Conservation (phyloP, 2,113 vertebrate species). For the Stictonetta naevosa region DNA sequence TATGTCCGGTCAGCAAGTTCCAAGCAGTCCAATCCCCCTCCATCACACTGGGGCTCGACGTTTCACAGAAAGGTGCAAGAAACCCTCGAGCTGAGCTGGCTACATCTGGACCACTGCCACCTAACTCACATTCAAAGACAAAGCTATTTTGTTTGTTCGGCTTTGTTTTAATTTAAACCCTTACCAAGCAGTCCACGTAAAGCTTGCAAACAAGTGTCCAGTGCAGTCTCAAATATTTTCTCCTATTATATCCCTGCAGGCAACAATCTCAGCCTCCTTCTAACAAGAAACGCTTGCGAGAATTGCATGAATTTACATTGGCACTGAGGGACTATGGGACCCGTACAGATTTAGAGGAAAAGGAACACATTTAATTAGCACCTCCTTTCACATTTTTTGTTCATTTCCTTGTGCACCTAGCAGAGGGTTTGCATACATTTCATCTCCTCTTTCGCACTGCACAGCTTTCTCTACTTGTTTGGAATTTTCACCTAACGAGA, state of each 20-base stretch:
- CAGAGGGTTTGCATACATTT: not conserved
- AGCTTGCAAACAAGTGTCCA: not conserved
- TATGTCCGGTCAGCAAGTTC: too few relatives aligned
- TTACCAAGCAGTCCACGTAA: accelerated
- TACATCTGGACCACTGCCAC: not conserved
- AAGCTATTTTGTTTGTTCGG: not conserved
- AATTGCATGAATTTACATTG: not conserved
- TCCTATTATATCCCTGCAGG: not conserved
- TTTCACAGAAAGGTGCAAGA: not conserved
- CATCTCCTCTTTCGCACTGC: not conserved
- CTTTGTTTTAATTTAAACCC: not conserved
- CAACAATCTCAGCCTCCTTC: not conserved
- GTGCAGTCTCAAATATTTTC: not conserved
- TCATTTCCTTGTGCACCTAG: not conserved
- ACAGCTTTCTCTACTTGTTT: not conserved
- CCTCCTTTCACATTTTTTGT: not conserved
- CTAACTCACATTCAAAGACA: accelerated
- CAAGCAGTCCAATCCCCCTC: too few relatives aligned
- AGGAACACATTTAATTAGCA: not conserved
- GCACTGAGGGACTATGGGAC: too few relatives aligned
- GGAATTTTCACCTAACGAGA: not conserved
- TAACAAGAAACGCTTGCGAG: not conserved
- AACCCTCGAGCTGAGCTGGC: not conserved
- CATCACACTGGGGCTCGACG: accelerated
- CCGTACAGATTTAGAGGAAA: not conserved